Evolutionary conservation across 2,113 vertebrate species (phyloP).

Genomic region (Erythrocercus mccallii): DNA sequence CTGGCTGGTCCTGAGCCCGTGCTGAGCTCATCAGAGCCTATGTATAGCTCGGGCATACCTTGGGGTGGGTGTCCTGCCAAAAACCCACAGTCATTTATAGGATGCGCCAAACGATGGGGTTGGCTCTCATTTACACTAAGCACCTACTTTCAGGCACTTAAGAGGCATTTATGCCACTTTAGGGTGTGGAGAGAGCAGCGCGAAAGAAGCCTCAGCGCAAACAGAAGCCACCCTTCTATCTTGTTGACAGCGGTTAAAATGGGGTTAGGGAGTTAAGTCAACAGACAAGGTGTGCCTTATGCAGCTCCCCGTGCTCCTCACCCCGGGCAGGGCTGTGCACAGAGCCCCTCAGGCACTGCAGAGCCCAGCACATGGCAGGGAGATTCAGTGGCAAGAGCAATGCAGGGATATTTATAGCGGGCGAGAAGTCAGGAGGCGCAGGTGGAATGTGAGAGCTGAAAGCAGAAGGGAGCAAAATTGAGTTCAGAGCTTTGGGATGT

Average conservation of each 20-base stretch:
- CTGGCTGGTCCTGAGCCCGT: neutral
- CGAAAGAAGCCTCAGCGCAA: slow-evolving; percentile 30
- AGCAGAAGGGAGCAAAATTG: neutral
- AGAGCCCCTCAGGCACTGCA: neutral
- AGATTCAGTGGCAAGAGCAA: neutral
- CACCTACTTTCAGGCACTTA: slow-evolving; percentile 54
- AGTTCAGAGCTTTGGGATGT: neutral
- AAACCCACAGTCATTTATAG: slow-evolving; percentile 41
- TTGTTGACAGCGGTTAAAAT: slow-evolving; percentile 62
- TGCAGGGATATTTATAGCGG: neutral
- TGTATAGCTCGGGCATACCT: neutral
- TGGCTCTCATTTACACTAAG: neutral
- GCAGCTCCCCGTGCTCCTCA: neutral
- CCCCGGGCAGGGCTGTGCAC: neutral
- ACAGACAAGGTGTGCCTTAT: slow-evolving; percentile 24
- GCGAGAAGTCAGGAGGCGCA: neutral
- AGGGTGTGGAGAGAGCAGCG: slow-evolving; percentile 17
- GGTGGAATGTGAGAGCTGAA: neutral
- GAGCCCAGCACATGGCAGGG: neutral
- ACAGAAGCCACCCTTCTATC: slow-evolving; percentile 44
- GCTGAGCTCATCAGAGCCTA: slow-evolving; percentile 29
- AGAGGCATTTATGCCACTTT: slow-evolving; percentile 50
- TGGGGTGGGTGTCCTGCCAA: slow-evolving; percentile 1
- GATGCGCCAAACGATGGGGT: neutral
- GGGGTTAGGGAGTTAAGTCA: neutral